Evolutionary conservation across 2,888 invertebrate species (phyloP), one percentile per base, ranked within the genome.

Genomic region (Phrixothrix hirtus): DNA sequence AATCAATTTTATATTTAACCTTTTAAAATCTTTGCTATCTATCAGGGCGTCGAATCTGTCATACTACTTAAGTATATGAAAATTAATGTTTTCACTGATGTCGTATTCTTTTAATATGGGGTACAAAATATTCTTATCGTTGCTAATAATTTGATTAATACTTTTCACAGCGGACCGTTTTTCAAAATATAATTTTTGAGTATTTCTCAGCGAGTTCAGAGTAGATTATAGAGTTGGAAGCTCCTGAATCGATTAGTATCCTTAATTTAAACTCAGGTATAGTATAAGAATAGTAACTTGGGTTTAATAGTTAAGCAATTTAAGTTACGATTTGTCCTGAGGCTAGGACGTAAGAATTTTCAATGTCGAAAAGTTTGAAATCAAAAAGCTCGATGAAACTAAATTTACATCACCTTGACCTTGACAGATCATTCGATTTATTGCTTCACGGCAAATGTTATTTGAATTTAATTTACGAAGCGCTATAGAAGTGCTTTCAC

Each of bases 11-110:
- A n/a, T n/a, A n/a, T n/a, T n/a, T n/a, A n/a, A n/a, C 34, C 1
- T 45, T 53, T 37, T 47, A 47, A 46, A 42, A 14, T 48, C 47
- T 5, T 38, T n/a, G 11, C 44, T 44, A 1, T 46, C 55, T 31
- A 51, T 4, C 4, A 55, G 21, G 3, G 37, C 50, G 27, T 55
- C 44, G 15, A 49, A 47, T 14, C 37, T 25, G 14, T 47, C 54
- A n/a, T n/a, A n/a, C n/a, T n/a, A n/a, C n/a, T n/a, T n/a, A n/a
- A n/a, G n/a, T n/a, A n/a, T n/a, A 11, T 43, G 43, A 26, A 48
- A 48, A 7, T 54, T 32, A 1, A 48, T 43, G 1, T 43, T 12
- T 5, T 42, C 12, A 11, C 10, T 21, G 27, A 53, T 42, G 1
- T 37, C 43, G 15, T 31, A 43, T 42, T 47, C 42, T 17, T 30